A percentile compares a stretch with the other conserved stretches of the same genome.
Evolutionary conservation across 2,888 invertebrate genomes (phyloP).

Genomic region (Coecobrya sp.): DNA sequence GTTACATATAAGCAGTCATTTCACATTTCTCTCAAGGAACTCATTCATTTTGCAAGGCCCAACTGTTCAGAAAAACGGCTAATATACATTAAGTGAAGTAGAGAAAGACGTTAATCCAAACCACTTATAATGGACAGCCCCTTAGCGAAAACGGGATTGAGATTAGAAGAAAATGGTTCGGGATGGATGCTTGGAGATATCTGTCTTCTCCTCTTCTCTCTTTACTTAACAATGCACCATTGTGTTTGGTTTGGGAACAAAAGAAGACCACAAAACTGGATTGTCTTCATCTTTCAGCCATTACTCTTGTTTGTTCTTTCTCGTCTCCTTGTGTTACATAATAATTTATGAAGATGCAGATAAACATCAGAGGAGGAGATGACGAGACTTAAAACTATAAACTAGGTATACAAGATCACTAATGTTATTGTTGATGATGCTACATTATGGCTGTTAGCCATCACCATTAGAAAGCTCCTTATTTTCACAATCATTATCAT

Average conservation of each 20-base stretch:
- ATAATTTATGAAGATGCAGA: conserved; percentile 50
- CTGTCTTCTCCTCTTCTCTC: background rate
- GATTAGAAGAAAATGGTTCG: background rate
- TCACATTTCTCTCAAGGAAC: too few relatives aligned
- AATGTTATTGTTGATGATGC: background rate
- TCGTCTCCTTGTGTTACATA: conserved; percentile 29
- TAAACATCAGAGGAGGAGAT: conserved; percentile 36
- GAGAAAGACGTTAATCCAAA: too few relatives aligned
- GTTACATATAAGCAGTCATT: too few relatives aligned
- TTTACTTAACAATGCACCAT: background rate
- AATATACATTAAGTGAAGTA: too few relatives aligned
- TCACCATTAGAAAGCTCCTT: background rate
- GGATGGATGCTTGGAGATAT: background rate
- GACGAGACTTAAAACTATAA: conserved; percentile 1
- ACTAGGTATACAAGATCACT: background rate
- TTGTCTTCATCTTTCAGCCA: conserved; percentile 47
- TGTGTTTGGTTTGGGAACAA: conserved; percentile 16
- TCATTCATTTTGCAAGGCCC: too few relatives aligned
- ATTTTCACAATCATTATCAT: background rate
- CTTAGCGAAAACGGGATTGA: background rate
- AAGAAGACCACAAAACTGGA: conserved; percentile 35
- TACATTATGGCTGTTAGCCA: background rate
- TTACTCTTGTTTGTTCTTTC: conserved; percentile 45
- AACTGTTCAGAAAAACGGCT: too few relatives aligned
- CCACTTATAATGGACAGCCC: background rate